phyloP scores from a whole-genome alignment of 1,140 invertebrate genomes.

The Drosophila novamexicana region DNA sequence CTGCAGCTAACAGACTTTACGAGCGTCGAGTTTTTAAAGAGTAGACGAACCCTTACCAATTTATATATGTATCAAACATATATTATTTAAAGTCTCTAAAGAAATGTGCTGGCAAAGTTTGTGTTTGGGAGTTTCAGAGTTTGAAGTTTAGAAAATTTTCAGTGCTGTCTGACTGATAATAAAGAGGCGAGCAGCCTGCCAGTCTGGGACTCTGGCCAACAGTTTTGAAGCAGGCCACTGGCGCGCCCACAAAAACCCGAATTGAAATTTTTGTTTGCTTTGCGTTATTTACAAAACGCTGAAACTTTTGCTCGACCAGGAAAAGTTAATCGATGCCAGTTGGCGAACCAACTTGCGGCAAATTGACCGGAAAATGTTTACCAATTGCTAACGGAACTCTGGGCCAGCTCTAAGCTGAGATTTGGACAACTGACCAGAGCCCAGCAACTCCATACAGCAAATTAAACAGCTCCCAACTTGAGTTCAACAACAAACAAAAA shows the following conservation, averaged over 20 bases:
- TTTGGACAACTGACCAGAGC: conserved; percentile 54
- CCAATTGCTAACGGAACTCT: conserved; percentile 74
- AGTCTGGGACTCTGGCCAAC: conserved; percentile 9
- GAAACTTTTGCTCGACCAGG: conserved; percentile 45
- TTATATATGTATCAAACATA: conserved; percentile 28
- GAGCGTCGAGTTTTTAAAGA: conserved; percentile 11
- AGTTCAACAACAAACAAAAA: conserved; percentile 14
- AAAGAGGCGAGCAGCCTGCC: conserved; percentile 6
- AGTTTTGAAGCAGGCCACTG: not conserved
- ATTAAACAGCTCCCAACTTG: conserved; percentile 63
- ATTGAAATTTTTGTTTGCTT: conserved; percentile 44
- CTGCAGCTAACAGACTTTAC: conserved; percentile 58
- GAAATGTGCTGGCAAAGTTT: conserved; percentile 41
- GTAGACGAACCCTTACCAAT: conserved; percentile 38
- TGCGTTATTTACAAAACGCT: conserved; percentile 59
- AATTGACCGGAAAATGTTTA: conserved; percentile 82
- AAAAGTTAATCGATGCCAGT: conserved; percentile 79
- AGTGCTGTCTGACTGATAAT: conserved; percentile 35
- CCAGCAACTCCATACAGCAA: conserved; percentile 36
- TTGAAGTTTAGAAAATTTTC: conserved; percentile 18
- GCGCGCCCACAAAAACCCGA: conserved; percentile 14
- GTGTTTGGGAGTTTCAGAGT: conserved; percentile 1
- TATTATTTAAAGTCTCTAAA: conserved; percentile 28
- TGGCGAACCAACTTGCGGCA: conserved; percentile 56
- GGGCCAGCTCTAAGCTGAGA: conserved; percentile 45